Base-by-base conservation (phyloP, 1,140 invertebrate genomes). In the Psilanteris sp. region DNA sequence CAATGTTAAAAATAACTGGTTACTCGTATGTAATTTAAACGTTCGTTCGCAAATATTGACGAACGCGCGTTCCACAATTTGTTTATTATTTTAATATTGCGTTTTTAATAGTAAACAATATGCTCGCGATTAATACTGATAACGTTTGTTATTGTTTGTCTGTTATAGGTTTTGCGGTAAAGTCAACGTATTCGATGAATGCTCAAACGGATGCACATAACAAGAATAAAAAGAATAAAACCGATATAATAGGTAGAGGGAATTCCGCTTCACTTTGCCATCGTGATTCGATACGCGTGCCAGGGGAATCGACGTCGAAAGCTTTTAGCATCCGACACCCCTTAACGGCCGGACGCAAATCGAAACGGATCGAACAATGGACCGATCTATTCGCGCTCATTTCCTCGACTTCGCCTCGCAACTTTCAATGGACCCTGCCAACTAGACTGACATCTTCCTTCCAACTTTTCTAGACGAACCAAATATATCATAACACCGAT, bases 301-400 rank as follows among this genome's bases (percentile, higher is more conserved):
- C 70, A 39, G 59, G 57, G 59, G 73, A 76, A 70, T 68, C 57
- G 52, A 79, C 52, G 41, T 72, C 62, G 73, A 66, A 77, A 66
- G 73, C 73, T 79, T 77, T 77, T 70, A 79, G 64, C 41, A 70
- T 71, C 52, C 70, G 44, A 70, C 55, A 46, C 62, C 44, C 57
- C 64, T 66, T 72, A 67, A 76, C 57, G 61, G 67, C 55, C 59
- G 67, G 46, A 79, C 71, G 78, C 64, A 79, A 79, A 77, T 79
- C 71, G 75, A 77, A 77, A 77, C 74, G 59, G 70, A 79, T 79
- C 71, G 78, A 79, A 79, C 67, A 77, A 74, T 68, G 70, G 71
- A 70, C 64, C 43, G 36, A 68, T 57, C 64, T 48, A 64, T 66
- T 61, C 66, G 54, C 57, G 61, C 66, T 70, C 57, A 68, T 73